phyloP scores from a whole-genome alignment of 1,140 invertebrate genomes.

The Archegozetes longisetosus region DNA sequence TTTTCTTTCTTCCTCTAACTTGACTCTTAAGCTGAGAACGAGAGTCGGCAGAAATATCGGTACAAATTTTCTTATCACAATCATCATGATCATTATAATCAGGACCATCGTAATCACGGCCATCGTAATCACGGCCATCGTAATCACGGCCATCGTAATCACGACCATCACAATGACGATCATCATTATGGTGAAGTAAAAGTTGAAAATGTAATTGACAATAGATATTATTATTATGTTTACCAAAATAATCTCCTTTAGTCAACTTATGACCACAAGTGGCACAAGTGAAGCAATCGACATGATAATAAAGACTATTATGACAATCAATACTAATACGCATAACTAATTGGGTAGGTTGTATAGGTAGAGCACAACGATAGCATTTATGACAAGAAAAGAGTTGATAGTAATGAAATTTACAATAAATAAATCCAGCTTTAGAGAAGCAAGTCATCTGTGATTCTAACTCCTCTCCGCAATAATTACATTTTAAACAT shows the following conservation, averaged over 20 bases:
- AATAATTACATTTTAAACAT: neutral
- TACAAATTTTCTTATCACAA: too few relatives aligned
- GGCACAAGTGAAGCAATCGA: conserved; percentile 73
- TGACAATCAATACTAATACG: conserved; percentile 48
- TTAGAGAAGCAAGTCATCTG: neutral
- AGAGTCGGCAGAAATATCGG: too few relatives aligned
- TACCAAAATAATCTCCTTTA: conserved; percentile 65
- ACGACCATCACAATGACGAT: conserved; percentile 5
- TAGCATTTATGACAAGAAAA: conserved; percentile 51
- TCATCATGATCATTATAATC: neutral
- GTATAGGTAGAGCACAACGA: conserved; percentile 60
- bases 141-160: neutral
- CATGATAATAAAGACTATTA: conserved; percentile 49
- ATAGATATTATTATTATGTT: conserved; percentile 29
- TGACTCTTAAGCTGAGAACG: too few relatives aligned
- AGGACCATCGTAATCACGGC: neutral
- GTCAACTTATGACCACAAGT: conserved; percentile 47
- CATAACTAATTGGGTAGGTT: conserved; percentile 77
- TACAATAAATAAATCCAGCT: neutral
- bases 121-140: neutral
- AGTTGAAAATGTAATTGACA: conserved; percentile 32
- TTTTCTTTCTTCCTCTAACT: too few relatives aligned
- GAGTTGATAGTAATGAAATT: conserved; percentile 23
- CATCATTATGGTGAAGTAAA: conserved; percentile 17
- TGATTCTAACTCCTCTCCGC: neutral